phyloP scores from a whole-genome alignment of 2,113 vertebrate species.

The Balaeniceps rex region DNA sequence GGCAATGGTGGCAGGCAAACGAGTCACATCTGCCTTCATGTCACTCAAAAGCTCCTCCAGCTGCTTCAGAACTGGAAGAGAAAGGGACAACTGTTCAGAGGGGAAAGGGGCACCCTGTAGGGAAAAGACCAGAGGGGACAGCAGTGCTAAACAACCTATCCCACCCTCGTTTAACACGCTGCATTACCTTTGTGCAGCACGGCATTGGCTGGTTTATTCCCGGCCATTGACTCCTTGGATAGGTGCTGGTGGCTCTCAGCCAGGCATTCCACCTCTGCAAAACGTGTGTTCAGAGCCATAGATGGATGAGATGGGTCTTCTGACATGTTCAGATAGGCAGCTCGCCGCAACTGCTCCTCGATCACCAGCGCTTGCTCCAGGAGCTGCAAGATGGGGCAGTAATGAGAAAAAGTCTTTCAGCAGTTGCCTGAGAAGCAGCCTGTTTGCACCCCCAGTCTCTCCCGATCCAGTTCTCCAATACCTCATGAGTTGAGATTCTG shows the following conservation, averaged over 20 bases:
- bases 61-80: slow-evolving; percentile 91
- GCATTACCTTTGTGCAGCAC: slow-evolving; percentile 95
- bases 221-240: slow-evolving; percentile 98
- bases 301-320: slow-evolving; percentile 96
- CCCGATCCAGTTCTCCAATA: not conserved
- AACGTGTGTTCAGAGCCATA: slow-evolving; percentile 97
- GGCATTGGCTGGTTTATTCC: slow-evolving; percentile 97
- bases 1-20: slow-evolving; percentile 94
- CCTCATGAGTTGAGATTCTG: not conserved
- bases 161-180: not conserved
- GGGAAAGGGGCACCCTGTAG: not conserved
- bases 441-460: not conserved
- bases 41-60: slow-evolving; percentile 97
- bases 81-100: not conserved
- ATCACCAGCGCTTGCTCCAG: slow-evolving; percentile 96
- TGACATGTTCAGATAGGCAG: slow-evolving; percentile 96
- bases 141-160: not conserved
- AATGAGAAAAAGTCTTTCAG: not conserved
- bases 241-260: slow-evolving; percentile 98
- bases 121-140: not conserved
- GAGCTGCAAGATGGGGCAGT: slow-evolving; percentile 68
- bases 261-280: slow-evolving; percentile 96
- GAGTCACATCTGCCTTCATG: slow-evolving; percentile 98
- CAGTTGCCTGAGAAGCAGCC: not conserved
- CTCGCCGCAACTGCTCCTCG: slow-evolving; percentile 92